Base-by-base conservation (phyloP, 2,113 vertebrate species). In the Hemiprocne comata region DNA sequence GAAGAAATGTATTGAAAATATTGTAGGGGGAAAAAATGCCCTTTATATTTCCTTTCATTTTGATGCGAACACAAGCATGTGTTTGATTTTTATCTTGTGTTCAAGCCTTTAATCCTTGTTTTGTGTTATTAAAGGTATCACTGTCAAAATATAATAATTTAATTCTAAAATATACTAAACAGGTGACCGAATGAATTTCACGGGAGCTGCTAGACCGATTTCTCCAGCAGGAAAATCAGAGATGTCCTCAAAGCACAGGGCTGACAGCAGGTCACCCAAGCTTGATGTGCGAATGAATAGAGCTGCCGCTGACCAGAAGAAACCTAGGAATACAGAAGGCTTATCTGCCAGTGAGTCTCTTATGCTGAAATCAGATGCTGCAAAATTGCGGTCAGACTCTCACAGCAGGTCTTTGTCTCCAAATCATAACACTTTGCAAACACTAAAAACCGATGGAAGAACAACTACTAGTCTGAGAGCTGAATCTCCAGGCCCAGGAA, bases 381-480 rank as follows among this genome's bases (percentile, higher is more conserved):
- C 98, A 72, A 99, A 99, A 95, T 74, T 99, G 96, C 98, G 99
- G 62, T 99, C 99, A 23, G 99, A 99, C 97, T 99, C 99, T 12
- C 99, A 99, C 74, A 99, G 99, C 90, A 98, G 99, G 88, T 99
- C 99, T 17, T 97, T 99, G 95, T 99, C 99, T 1, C 99, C 99
- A 62, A 99, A 99, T 96, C 99, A 99, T 96, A 99, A 99, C 96
- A 99, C 99, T 64, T 91, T 99, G 64, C 99, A 99, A 94, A 99
- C 99, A 14, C 97, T 99, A 38, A 99, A 99, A 96, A 98, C 98
- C 9, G 99, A 99, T 51, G 98, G 99, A 58, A 98, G 98, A 95
- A 98, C 97, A 46, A 96, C 98, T 14, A 96, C 98, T 53, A 97
- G 98, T 92, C 96, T 98, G 21, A 98, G 99, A 91, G 98, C 99